Evolutionary conservation across 2,888 invertebrate genomes (phyloP), one percentile per base, ranked within the genome.

Genomic region (Melinopterus prodromus): DNA sequence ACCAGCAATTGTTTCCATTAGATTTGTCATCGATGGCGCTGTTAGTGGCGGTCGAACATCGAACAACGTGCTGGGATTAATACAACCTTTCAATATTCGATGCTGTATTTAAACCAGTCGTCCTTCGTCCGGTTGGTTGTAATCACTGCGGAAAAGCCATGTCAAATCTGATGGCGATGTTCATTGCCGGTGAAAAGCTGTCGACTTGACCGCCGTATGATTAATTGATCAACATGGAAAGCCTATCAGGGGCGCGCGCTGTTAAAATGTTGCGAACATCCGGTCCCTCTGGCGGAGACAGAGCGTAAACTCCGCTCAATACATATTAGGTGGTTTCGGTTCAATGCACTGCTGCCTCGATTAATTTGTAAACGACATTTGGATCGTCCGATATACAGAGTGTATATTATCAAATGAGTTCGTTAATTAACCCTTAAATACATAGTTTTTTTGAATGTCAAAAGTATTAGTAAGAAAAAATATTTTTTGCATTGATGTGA

Each of bases 201-300:
- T 74, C 74, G 74, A 74, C 74, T 74, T 74, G 74, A 74, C 74
- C 74, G 74, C 37, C 74, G 7, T 15, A 74, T 74, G 74, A 74
- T 74, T 74, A 74, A 74, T 74, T 74, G 74, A 74, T 53, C 53
- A 12, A 74, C 74, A 74, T 35, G 74, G 74, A 74, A 74, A 74
- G 74, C 74, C 74, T 36, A 74, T 74, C 74, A 74, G n/a, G 74
- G 35, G 35, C 53, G 35, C 74, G n/a, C 35, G 35, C 74, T 74
- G 74, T 74, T 74, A 74, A 74, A 74, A 74, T 74, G 74, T 74
- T 35, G 36, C 74, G 35, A 74, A 74, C 74, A 74, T 74, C 74
- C n/a, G 74, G 74, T 74, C 74, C 74, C 74, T 71, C 71, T n/a
- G 74, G n/a, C 35, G 74, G 35, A 74, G 53, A 53, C 53, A 53